These are phyloP conservation scores for Menidia beryllina DNA, from an alignment of 2,113 vertebrate genomes.

Conservation along the genomic window DNA sequence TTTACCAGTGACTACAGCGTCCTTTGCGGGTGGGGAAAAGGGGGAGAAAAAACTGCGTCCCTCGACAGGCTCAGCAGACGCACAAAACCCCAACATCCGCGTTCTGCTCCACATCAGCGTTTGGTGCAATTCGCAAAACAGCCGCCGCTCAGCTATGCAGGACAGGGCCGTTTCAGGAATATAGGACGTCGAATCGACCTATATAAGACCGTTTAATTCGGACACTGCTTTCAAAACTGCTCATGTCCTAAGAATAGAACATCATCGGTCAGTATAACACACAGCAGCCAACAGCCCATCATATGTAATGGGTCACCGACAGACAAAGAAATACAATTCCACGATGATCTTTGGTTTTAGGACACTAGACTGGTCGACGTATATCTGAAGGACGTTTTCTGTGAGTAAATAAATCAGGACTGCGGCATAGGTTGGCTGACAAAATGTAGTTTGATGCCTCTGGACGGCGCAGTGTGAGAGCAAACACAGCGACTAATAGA, in stretches of 20 bases:
- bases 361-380: neutral
- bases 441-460: constrained; percentile 37
- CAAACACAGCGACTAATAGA: constrained; percentile 29
- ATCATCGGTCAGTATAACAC: constrained; percentile 16
- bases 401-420: constrained; percentile 20
- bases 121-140: constrained; percentile 64
- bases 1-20: neutral
- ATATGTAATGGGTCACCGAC: constrained; percentile 6
- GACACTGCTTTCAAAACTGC: constrained; percentile 20
- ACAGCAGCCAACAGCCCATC: constrained; percentile 12
- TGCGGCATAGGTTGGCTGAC: constrained; percentile 15
- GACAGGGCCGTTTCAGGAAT: constrained; percentile 5
- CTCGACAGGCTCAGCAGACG: constrained; percentile 19
- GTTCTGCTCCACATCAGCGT: constrained; percentile 65
- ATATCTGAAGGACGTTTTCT: constrained; percentile 7
- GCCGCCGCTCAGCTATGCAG: constrained; percentile 17
- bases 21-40: too few relatives aligned
- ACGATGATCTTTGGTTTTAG: neutral
- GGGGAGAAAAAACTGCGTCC: neutral
- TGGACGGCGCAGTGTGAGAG: constrained; percentile 12
- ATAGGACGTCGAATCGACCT: constrained; percentile 43
- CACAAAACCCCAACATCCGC: constrained; percentile 67
- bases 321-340: constrained; percentile 26
- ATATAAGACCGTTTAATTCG: constrained; percentile 11
- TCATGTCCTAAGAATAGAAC: constrained; percentile 57